phyloP scores from a whole-genome alignment of 2,888 invertebrate genomes.

The Drosophila dives region DNA sequence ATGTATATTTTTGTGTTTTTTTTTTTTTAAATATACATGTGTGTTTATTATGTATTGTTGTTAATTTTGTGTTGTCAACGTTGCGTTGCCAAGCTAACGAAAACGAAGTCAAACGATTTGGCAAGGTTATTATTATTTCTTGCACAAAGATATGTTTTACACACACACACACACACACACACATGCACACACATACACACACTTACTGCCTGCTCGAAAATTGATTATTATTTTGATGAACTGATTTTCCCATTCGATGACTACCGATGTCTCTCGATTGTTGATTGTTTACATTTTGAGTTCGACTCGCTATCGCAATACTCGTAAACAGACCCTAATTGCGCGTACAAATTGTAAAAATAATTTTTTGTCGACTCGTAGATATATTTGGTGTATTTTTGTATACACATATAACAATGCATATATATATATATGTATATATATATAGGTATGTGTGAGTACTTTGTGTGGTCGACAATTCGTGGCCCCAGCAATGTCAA shows the following conservation, averaged over 20 bases:
- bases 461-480: constrained; percentile 12
- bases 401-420: neutral
- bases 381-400: neutral
- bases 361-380: neutral
- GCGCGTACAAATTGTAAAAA: constrained; percentile 22
- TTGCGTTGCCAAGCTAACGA: constrained; percentile 50
- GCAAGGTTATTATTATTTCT: constrained; percentile 77
- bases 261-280: constrained; percentile 9
- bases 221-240: constrained; percentile 49
- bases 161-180: constrained; percentile 12
- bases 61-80: constrained; percentile 23
- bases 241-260: constrained; percentile 38
- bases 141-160: constrained; percentile 71
- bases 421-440: neutral
- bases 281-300: constrained; percentile 12
- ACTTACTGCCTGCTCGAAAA: constrained; percentile 29
- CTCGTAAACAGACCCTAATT: constrained; percentile 43
- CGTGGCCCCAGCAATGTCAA: constrained; percentile 54
- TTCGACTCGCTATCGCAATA: constrained; percentile 9
- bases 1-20: neutral
- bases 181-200: constrained; percentile 2
- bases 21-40: neutral
- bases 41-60: constrained; percentile 19
- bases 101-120: constrained; percentile 69
- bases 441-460: neutral